These are phyloP conservation scores for Erpetoichthys calabaricus DNA, from an alignment of 2,797 vertebrate species.

Conservation along the genomic window DNA sequence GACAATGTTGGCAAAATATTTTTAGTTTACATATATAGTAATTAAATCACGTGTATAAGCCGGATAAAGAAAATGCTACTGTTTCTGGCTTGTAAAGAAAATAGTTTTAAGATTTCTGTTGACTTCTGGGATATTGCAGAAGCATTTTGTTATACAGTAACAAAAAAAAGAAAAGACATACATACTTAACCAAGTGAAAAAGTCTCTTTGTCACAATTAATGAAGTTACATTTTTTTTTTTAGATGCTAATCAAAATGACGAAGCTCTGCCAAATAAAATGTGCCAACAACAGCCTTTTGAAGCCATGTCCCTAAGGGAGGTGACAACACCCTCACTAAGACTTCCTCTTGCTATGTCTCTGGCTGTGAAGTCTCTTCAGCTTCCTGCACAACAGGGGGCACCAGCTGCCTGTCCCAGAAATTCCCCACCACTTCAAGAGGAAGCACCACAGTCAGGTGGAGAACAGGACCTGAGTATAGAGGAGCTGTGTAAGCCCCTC, in stretches of 20 bases:
- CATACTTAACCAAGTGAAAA: too few relatives aligned
- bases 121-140: too few relatives aligned
- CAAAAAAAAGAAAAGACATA: too few relatives aligned
- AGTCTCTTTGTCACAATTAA: too few relatives aligned
- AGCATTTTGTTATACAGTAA: too few relatives aligned
- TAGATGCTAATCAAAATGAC: conserved; percentile 51
- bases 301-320: conserved; percentile 35
- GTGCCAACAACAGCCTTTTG: conserved; percentile 52
- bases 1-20: too few relatives aligned
- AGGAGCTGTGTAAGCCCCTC: conserved; percentile 88
- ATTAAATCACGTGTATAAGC: too few relatives aligned
- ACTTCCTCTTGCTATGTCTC: conserved; percentile 36
- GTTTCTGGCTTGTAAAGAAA: too few relatives aligned
- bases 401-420: conserved; percentile 41
- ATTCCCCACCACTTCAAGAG: conserved; percentile 46
- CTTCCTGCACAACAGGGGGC: conserved; percentile 38
- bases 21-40: too few relatives aligned
- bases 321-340: conserved; percentile 26
- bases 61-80: too few relatives aligned
- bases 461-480: conserved; percentile 74
- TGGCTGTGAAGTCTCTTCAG: conserved; percentile 39
- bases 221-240: conserved; percentile 16
- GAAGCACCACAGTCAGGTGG: conserved; percentile 52
- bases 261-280: conserved; percentile 48
- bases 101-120: too few relatives aligned